Percentiles rank a stretch among this genome's conserved stretches.
Conservation (phyloP, 2,888 invertebrate genomes). For the Osedax fenrisi region DNA sequence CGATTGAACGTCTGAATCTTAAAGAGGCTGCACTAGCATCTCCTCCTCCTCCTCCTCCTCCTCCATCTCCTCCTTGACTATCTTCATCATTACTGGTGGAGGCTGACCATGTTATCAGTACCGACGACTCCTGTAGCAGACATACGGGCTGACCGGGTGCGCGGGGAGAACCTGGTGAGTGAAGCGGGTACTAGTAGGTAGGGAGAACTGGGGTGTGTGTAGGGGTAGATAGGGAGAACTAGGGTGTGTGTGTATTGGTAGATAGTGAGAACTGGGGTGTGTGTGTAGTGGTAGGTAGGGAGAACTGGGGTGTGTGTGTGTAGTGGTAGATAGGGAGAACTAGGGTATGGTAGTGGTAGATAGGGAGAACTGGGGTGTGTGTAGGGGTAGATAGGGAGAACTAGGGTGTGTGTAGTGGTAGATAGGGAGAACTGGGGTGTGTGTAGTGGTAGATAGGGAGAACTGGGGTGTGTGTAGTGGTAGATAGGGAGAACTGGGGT, state of each 20-base stretch:
- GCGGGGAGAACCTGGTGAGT: slow-evolving; percentile 52
- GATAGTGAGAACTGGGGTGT: not conserved
- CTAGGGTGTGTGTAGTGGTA: not conserved
- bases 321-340: not conserved
- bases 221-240: not conserved
- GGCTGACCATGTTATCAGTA: slow-evolving; percentile 68
- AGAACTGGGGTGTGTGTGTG: not conserved
- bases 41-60: too few species aligned
- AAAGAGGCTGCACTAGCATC: too few species aligned
- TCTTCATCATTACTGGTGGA: not conserved
- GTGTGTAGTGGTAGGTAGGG: not conserved
- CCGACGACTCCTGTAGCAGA: slow-evolving; percentile 58
- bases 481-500: not conserved
- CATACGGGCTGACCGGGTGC: slow-evolving; percentile 49
- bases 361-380: not conserved
- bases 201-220: not conserved
- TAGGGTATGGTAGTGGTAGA: not conserved
- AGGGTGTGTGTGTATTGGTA: not conserved
- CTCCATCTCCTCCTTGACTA: too few species aligned
- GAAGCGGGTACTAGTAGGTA: not conserved
- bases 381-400: not conserved
- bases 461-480: not conserved
- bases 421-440: not conserved
- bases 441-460: not conserved
- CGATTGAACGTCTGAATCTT: too few species aligned